Evolutionary conservation across 2,113 vertebrate genomes (phyloP).

Genomic region (Pagrus major): DNA sequence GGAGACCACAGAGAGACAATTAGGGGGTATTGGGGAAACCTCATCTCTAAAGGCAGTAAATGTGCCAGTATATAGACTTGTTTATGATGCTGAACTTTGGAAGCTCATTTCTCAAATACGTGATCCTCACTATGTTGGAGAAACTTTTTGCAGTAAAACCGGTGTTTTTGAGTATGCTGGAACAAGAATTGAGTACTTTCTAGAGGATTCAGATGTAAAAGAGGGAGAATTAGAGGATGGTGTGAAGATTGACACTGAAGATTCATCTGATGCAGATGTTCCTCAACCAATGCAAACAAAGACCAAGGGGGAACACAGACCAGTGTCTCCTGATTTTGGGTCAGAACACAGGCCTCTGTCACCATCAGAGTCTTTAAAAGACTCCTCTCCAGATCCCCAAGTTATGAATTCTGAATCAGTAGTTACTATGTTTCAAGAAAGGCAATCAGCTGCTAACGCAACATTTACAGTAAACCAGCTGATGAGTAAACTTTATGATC

Average conservation of each 20-base stretch:
- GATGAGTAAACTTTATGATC: conserved; percentile 73
- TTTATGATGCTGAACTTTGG: conserved; percentile 66
- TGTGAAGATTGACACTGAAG: not conserved
- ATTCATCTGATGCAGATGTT: conserved; percentile 15
- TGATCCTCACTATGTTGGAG: conserved; percentile 79
- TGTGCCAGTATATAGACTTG: conserved; percentile 57
- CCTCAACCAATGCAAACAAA: not conserved
- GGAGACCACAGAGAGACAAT: conserved; percentile 6
- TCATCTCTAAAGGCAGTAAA: conserved; percentile 10
- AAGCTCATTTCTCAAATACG: conserved; percentile 77
- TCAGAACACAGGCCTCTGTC: conserved; percentile 18
- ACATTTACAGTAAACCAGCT: conserved; percentile 38
- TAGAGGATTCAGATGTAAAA: conserved; percentile 8
- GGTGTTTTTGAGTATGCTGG: conserved; percentile 61
- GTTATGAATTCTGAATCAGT: conserved; percentile 36
- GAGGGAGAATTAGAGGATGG: not conserved
- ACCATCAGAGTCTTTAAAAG: conserved; percentile 21
- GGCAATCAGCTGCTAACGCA: not conserved
- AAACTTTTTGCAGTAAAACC: conserved; percentile 64
- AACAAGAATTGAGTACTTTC: conserved; percentile 49
- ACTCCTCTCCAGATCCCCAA: conserved; percentile 25
- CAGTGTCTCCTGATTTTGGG: conserved; percentile 15
- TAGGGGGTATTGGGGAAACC: not conserved
- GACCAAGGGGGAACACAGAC: not conserved
- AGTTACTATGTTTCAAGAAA: conserved; percentile 6